Evolutionary conservation across 2,888 invertebrate genomes (phyloP).

Genomic region (Lasioglossum pauxillum): DNA sequence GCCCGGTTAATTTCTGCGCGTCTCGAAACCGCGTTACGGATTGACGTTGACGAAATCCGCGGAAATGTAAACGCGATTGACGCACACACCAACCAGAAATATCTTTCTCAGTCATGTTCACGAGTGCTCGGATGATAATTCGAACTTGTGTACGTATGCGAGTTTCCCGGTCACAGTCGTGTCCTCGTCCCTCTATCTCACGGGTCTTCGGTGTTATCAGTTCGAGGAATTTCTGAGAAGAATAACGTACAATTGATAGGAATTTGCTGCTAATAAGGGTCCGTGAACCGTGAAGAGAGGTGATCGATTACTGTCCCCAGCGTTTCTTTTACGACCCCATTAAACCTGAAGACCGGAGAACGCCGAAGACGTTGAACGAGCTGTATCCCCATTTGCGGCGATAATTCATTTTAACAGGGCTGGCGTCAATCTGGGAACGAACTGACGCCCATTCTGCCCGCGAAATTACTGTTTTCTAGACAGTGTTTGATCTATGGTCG

Average conservation of each 20-base stretch:
- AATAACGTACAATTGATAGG: background rate
- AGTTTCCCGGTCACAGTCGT: background rate
- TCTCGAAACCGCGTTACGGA: background rate
- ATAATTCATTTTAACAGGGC: conserved; percentile 9
- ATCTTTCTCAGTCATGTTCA: background rate
- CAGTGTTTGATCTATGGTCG: background rate
- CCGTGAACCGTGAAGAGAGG: conserved; percentile 42
- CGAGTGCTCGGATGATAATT: conserved; percentile 6
- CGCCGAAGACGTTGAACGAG: background rate
- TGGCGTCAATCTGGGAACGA: background rate
- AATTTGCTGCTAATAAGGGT: background rate
- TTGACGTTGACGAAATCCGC: conserved; percentile 9
- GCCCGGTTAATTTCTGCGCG: background rate
- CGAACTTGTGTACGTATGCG: background rate
- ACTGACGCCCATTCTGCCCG: background rate
- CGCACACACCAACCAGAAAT: conserved; percentile 1
- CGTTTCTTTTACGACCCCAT: conserved; percentile 49
- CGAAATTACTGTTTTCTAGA: background rate
- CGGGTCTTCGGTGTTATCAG: background rate
- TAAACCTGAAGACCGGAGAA: conserved; percentile 40
- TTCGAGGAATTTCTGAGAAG: background rate
- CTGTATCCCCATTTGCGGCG: conserved; percentile 2
- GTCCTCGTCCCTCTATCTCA: background rate
- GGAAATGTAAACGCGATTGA: conserved; percentile 2
- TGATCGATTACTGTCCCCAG: conserved; percentile 40